Base-by-base conservation (phyloP, 2,113 vertebrate genomes). In the Athene cunicularia region DNA sequence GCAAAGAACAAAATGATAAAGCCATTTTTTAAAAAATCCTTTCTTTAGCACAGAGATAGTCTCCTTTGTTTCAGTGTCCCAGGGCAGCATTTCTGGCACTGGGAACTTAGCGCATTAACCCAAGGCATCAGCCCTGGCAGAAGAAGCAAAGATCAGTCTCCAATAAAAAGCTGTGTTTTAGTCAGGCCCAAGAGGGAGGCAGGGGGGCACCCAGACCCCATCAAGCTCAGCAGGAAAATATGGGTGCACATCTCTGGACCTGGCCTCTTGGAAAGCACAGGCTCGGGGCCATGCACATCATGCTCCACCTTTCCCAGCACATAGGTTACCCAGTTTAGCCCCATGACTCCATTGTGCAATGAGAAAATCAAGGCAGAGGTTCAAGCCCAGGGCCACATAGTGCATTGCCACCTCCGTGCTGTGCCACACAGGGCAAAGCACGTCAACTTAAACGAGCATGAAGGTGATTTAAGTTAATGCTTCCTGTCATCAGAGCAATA, bases 361-460 rank as follows among this genome's bases (percentile, higher is more conserved):
- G 8, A 60, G 39, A 85, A 88, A 58, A 70, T 8, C 49, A 70
- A 66, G 37, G 71, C 4, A 16, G 73, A 73, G 50, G 19, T 11
- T 9, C 20, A 59, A 82, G 71, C 39, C 12, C 28, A 30, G 71
- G 56, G 67, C 43, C 43, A 33, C 1, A 1, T 9, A 35, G 63
- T 1, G 0, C 30, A 14, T 9, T 55, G 30, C 32, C n/a, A 28
- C 32, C 26, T 47, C 53, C 0, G 0, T 50, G 28, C 20, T 60
- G 70, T 72, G 49, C n/a, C 62, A 23, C n/a, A 17, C 0, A 0
- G 17, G 59, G 37, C 49, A 74, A 63, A 82, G 55, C 47, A 64
- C 15, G 49, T 72, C 41, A 16, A 30, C 27, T 37, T 18, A 53
- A 77, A 86, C 17, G 12, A 37, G 20, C 15, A 3, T 17, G 20